Percentiles rank a stretch among this genome's conserved stretches.
Evolutionary conservation across 1,140 invertebrate species (phyloP).

Genomic region (Planococcus citri): DNA sequence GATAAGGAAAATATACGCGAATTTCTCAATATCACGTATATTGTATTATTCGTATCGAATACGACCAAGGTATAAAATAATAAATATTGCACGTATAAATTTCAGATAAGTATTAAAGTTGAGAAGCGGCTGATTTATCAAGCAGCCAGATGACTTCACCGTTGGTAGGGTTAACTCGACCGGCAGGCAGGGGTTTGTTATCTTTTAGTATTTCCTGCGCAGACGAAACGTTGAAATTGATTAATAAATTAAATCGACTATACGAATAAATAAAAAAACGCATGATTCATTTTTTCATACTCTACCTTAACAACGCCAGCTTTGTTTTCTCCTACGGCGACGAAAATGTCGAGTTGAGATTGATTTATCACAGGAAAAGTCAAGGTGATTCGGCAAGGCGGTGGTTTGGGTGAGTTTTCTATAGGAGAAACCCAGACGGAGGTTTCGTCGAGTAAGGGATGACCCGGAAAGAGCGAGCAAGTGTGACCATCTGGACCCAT

Average conservation of each 20-base stretch:
- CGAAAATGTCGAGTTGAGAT: slow-evolving; percentile 70
- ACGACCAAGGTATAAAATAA: neutral
- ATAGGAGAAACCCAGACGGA: slow-evolving; percentile 67
- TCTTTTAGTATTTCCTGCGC: slow-evolving; percentile 58
- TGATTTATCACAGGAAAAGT: slow-evolving; percentile 88
- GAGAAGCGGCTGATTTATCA: slow-evolving; percentile 53
- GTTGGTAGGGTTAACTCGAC: slow-evolving; percentile 49
- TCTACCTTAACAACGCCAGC: slow-evolving; percentile 82
- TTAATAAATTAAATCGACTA: neutral
- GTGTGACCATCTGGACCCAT: slow-evolving; percentile 98
- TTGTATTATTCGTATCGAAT: neutral
- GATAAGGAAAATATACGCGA: neutral
- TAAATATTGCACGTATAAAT: neutral
- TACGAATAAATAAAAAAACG: too few relatives aligned
- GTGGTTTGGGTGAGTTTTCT: slow-evolving; percentile 89
- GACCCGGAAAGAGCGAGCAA: slow-evolving; percentile 89
- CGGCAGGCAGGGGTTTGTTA: slow-evolving; percentile 58
- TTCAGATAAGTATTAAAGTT: neutral
- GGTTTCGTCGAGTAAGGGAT: slow-evolving; percentile 54
- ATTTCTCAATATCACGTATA: neutral
- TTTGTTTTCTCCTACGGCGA: slow-evolving; percentile 69
- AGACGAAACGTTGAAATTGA: slow-evolving; percentile 25
- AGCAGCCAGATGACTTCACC: slow-evolving; percentile 67
- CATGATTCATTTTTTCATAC: too few relatives aligned
- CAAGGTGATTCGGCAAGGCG: slow-evolving; percentile 77